Conservation (phyloP, 1,140 invertebrate genomes). For the Drosophila bifasciata region DNA sequence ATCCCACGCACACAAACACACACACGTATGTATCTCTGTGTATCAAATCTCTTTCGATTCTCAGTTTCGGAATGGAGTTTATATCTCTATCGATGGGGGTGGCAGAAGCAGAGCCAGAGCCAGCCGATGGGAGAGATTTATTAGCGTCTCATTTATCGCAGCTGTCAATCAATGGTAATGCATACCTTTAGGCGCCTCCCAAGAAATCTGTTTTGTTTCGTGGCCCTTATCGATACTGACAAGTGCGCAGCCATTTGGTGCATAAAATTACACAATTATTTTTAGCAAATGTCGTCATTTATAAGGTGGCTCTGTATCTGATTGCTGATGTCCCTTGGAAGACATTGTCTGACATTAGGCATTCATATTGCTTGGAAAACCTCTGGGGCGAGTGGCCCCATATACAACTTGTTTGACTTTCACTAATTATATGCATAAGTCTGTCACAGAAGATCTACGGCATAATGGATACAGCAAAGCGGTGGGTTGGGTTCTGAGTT, state of each 20-base stretch:
- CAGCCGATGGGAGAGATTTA: constrained; percentile 57
- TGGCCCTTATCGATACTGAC: constrained; percentile 60
- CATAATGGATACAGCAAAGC: constrained; percentile 32
- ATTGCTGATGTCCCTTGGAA: constrained; percentile 21
- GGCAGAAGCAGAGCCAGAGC: no score
- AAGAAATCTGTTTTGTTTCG: constrained; percentile 19
- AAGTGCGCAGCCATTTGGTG: constrained; percentile 54
- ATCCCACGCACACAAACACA: not conserved
- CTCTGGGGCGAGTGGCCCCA: no score
- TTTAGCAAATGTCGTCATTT: constrained; percentile 71
- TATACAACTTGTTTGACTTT: constrained; percentile 18
- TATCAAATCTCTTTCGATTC: not conserved
- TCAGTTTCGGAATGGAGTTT: constrained; percentile 2
- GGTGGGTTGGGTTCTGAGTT: not conserved
- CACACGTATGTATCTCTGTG: no score
- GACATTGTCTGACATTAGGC: constrained; percentile 15
- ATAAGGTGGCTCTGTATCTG: constrained; percentile 27
- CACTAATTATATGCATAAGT: constrained; percentile 47
- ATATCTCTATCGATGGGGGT: not conserved
- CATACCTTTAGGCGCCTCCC: constrained; percentile 61
- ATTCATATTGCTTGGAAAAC: constrained; percentile 2
- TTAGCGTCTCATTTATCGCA: constrained; percentile 64
- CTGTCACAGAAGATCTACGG: constrained; percentile 18
- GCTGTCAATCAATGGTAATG: constrained; percentile 44
- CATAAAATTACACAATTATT: constrained; percentile 66